These are phyloP conservation scores for Ascaphus truei DNA, from an alignment of 2,113 vertebrate species.

Conservation along the genomic window DNA sequence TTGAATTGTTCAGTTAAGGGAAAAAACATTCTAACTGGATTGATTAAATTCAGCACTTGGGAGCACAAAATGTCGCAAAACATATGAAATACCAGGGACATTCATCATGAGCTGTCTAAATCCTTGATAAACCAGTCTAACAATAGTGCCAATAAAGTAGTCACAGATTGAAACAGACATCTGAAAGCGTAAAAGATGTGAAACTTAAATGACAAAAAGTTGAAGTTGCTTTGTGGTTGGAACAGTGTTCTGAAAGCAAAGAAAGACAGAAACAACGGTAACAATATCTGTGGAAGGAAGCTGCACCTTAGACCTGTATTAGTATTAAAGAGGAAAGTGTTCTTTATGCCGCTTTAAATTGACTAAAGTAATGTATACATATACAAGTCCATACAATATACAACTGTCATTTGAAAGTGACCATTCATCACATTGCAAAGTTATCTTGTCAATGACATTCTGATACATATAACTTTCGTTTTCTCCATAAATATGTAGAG, in stretches of 20 bases:
- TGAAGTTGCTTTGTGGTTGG: conserved; percentile 1
- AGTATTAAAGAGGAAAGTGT: neutral
- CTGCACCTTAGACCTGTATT: neutral
- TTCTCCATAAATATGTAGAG: too few species aligned
- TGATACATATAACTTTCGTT: neutral
- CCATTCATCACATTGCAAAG: too few species aligned
- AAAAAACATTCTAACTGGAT: conserved; percentile 45
- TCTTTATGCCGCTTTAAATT: neutral
- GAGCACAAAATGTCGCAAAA: conserved; percentile 50
- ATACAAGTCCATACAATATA: too few species aligned
- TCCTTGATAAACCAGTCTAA: conserved; percentile 47
- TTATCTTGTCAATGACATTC: neutral
- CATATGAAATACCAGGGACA: conserved; percentile 45
- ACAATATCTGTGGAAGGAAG: neutral
- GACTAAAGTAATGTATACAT: neutral
- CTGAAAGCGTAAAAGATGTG: conserved; percentile 20
- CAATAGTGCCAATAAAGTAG: conserved; percentile 27
- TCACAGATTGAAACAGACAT: conserved; percentile 35
- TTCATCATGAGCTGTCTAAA: conserved; percentile 46
- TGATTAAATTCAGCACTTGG: conserved; percentile 48
- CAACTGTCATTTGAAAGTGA: too few species aligned
- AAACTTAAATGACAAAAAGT: neutral
- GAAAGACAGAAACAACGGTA: neutral
- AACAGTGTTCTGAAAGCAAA: neutral
- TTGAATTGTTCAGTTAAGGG: conserved; percentile 41